Evolutionary conservation across 2,113 vertebrate species (phyloP).

Genomic region (Lonchura striata): DNA sequence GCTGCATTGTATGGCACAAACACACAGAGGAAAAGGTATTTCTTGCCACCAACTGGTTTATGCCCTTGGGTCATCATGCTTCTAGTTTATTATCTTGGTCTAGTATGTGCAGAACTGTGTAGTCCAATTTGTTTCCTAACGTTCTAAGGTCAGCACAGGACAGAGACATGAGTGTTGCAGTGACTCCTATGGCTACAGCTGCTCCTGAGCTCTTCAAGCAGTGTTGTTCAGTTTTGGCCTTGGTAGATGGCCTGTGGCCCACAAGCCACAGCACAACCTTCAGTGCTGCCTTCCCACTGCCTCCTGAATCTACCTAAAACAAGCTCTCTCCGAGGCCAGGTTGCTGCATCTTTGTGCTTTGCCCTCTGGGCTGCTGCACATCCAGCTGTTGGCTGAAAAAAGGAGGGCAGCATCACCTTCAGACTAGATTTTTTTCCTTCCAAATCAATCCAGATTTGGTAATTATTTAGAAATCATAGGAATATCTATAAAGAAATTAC

Average conservation of each 20-base stretch:
- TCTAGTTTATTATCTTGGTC: not conserved
- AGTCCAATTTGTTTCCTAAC: not conserved
- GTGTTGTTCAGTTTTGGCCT: not conserved
- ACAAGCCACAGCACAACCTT: accelerated
- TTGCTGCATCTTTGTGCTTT: not conserved
- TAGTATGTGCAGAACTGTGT: not conserved
- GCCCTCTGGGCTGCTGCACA: not conserved
- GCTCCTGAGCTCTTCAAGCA: not conserved
- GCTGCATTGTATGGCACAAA: not conserved
- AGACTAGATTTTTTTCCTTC: not conserved
- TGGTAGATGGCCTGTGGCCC: not conserved
- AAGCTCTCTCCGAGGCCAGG: not conserved
- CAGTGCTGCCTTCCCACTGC: not conserved
- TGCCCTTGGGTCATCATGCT: not conserved
- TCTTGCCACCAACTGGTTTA: not conserved
- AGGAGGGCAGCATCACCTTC: not conserved
- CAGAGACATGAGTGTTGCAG: not conserved
- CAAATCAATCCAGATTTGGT: not conserved
- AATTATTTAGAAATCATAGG: not conserved
- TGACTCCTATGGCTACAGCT: not conserved
- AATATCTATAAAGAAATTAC: not conserved
- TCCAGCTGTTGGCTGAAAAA: not conserved
- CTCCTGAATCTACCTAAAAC: not conserved
- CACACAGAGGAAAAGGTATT: not conserved
- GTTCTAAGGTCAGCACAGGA: not conserved